Percentiles rank a stretch among this genome's conserved stretches.
Conservation (phyloP, 1,140 invertebrate species). For the Ptiloglossa arizonensis region DNA sequence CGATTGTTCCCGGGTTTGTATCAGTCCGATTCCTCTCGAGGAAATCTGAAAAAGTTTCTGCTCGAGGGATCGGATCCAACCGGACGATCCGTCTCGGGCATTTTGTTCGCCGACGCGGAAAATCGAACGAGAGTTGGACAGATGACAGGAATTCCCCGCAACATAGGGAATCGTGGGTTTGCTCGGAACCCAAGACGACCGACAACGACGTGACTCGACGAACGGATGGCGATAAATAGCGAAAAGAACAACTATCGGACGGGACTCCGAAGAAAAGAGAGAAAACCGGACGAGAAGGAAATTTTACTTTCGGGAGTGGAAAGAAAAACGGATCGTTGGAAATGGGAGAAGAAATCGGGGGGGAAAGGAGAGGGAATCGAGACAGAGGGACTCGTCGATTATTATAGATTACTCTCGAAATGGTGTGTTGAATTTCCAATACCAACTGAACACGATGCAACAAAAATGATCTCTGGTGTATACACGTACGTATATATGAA, state of each 20-base stretch:
- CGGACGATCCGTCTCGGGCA: conserved; percentile 53
- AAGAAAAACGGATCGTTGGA: not conserved
- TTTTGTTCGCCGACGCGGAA: conserved; percentile 56
- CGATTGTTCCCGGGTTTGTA: not conserved
- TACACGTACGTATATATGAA: no score
- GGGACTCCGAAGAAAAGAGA: not conserved
- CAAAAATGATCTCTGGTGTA: no score
- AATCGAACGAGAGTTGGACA: conserved; percentile 59
- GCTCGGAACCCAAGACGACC: not conserved
- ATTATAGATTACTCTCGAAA: no score
- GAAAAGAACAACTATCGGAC: conserved; percentile 1
- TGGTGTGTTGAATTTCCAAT: no score
- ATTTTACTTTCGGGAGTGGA: not conserved
- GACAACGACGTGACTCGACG: not conserved
- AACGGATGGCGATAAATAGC: not conserved
- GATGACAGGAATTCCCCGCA: conserved; percentile 46
- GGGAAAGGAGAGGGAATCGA: no score
- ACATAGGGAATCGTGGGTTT: conserved; percentile 19
- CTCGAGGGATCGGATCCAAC: conserved; percentile 26
- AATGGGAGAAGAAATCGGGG: not conserved
- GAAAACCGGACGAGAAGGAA: no score
- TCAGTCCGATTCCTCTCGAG: conserved; percentile 7
- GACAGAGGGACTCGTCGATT: no score
- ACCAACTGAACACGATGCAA: no score
- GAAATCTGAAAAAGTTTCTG: conserved; percentile 36